phyloP scores from a whole-genome alignment of 2,797 vertebrate species.

The Melopsittacus undulatus region DNA sequence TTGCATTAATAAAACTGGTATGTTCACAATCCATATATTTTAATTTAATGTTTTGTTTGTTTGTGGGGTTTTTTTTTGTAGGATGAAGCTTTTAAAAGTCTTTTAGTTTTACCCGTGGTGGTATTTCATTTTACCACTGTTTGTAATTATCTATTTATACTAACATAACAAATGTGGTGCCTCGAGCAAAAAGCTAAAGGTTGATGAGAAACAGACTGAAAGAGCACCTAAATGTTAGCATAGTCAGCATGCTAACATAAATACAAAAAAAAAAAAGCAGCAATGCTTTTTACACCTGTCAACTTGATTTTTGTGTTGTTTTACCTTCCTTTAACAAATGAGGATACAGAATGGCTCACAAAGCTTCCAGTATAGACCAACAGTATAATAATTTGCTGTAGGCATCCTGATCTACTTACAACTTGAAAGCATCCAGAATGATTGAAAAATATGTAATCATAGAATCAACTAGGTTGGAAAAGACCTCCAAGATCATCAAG shows the following conservation, averaged over 20 bases:
- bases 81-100: slow-evolving; percentile 1
- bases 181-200: slow-evolving; percentile 29
- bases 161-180: slow-evolving; percentile 13
- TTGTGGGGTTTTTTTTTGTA: neutral
- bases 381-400: neutral
- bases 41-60: neutral
- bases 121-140: neutral
- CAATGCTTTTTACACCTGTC: neutral
- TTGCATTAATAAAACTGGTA: neutral
- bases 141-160: slow-evolving; percentile 5
- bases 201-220: slow-evolving; percentile 36
- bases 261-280: slow-evolving; percentile 18
- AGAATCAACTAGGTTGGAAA: neutral
- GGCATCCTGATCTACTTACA: neutral
- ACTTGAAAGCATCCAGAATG: neutral
- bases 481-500: neutral
- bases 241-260: slow-evolving; percentile 43
- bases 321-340: neutral
- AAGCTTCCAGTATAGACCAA: neutral
- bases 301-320: neutral
- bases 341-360: neutral
- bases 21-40: neutral
- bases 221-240: slow-evolving; percentile 20
- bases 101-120: neutral
- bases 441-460: neutral